phyloP scores from a whole-genome alignment of 1,140 invertebrate genomes.

The Thaumetopoea pityocampa region DNA sequence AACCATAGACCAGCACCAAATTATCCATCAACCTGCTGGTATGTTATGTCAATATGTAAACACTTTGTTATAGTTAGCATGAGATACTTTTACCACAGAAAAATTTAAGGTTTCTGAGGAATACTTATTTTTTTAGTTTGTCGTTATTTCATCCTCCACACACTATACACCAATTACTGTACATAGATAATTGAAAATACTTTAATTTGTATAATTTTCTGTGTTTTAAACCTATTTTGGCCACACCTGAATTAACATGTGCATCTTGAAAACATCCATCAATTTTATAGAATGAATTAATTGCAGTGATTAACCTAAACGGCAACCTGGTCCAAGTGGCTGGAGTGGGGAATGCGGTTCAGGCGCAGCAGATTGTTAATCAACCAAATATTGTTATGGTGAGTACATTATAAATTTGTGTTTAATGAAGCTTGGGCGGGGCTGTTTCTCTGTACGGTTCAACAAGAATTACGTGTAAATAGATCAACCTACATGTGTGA shows the following conservation, averaged over 20 bases:
- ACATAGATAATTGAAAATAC: too few species aligned
- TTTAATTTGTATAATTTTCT: too few species aligned
- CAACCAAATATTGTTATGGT: constrained; percentile 81
- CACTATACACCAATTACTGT: too few species aligned
- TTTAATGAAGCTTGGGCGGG: too few species aligned
- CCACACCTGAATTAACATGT: too few species aligned
- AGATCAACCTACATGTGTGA: too few species aligned
- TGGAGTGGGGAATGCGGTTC: constrained; percentile 71
- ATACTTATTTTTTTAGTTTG: constrained; percentile 3
- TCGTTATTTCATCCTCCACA: too few species aligned
- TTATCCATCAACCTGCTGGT: constrained; percentile 60
- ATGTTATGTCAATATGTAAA: constrained; percentile 5
- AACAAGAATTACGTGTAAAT: too few species aligned
- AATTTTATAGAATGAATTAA: too few species aligned
- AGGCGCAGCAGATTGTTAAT: constrained; percentile 77
- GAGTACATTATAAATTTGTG: constrained; percentile 55
- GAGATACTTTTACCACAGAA: not conserved
- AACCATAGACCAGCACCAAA: constrained; percentile 60
- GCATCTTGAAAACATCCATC: too few species aligned
- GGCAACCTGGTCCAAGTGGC: constrained; percentile 82
- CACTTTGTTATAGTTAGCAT: not conserved
- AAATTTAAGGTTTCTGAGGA: not conserved
- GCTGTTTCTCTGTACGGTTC: too few species aligned
- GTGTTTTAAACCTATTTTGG: too few species aligned
- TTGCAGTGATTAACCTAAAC: constrained; percentile 82